Base-by-base conservation (phyloP, 2,888 invertebrate genomes). In the Tanypteryx hageni region DNA sequence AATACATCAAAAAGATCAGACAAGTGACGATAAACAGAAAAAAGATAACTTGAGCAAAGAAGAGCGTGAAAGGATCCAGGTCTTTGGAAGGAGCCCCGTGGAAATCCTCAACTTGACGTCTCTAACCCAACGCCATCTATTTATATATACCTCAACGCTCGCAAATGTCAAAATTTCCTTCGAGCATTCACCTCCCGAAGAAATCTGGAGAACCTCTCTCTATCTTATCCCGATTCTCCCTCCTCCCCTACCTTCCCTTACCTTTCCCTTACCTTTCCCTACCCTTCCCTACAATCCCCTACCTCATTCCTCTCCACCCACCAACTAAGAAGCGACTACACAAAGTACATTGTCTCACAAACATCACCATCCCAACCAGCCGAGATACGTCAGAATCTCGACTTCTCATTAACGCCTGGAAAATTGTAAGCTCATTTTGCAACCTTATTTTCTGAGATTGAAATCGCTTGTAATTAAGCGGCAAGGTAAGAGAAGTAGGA, bases 391-490 rank as follows among this genome's bases (percentile, higher is more conserved):
- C 76, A 76, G 22, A 76, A 76, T 27, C 76, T 27, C 22, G 76
- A 27, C 76, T 76, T 76, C 76, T 76, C 76, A 27, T 76, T 76
- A 76, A 76, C 76, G 22, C 76, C 76, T 13, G 76, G 76, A 76
- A 76, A 76, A 27, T 76, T 76, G 22, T 27, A 13, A 76, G 76
- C 76, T 76, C 76, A 76, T 76, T 76, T 27, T 10, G 76, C 11
- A 27, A 76, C 27, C 76, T 76, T 76, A 76, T 76, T 76, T 14
- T n/a, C 7, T n/a, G 68, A 76, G 76, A 76, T 76, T 22, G 76
- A 76, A 76, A 76, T 76, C 76, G 76, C 76, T 76, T 27, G 76
- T 76, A 76, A 76, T 76, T 76, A 76, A 76, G 76, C 27, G 76
- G 76, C 22, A 13, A 27, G 76, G 14, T 76, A 4, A 22, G 16